Evolutionary conservation across 2,113 vertebrate genomes (phyloP).

Genomic region (Nanorana parkeri): DNA sequence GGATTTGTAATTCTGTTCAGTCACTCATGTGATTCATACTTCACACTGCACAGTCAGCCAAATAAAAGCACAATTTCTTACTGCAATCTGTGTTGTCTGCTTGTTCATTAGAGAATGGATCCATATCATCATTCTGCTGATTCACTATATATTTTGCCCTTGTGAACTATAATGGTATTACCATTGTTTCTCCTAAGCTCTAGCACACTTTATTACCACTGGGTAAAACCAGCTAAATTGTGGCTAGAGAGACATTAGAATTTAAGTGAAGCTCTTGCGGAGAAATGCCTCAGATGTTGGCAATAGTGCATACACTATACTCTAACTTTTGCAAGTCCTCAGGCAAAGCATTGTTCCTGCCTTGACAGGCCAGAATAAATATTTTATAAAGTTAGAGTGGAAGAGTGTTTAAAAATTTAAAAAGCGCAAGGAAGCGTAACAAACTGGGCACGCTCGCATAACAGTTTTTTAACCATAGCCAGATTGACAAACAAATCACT

Average conservation of each 20-base stretch:
- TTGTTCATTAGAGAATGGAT: neutral
- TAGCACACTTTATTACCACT: neutral
- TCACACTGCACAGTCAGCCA: too few relatives aligned
- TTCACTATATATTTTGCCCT: neutral
- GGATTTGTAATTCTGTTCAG: too few relatives aligned
- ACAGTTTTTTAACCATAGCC: slow-evolving; percentile 33
- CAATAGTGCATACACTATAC: slow-evolving; percentile 29
- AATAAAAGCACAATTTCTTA: too few relatives aligned
- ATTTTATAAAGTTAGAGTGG: slow-evolving; percentile 51
- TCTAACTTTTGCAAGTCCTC: slow-evolving; percentile 47
- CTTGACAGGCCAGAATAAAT: slow-evolving; percentile 51
- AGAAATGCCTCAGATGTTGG: slow-evolving; percentile 44
- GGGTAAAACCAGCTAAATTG: slow-evolving; percentile 21
- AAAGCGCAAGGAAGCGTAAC: slow-evolving; percentile 35
- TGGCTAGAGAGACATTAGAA: slow-evolving; percentile 40
- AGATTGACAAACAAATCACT: slow-evolving; percentile 55
- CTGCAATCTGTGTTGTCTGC: neutral
- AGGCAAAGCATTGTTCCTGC: slow-evolving; percentile 46
- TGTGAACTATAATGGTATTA: neutral
- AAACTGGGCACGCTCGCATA: slow-evolving; percentile 31
- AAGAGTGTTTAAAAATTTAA: slow-evolving; percentile 55
- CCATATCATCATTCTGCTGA: neutral
- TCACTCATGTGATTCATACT: too few relatives aligned
- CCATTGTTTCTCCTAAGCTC: neutral
- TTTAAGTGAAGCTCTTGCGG: slow-evolving; percentile 36